Base-by-base conservation (phyloP, 92 coral and sea anemone genomes). In the Paragorgia papillata region DNA sequence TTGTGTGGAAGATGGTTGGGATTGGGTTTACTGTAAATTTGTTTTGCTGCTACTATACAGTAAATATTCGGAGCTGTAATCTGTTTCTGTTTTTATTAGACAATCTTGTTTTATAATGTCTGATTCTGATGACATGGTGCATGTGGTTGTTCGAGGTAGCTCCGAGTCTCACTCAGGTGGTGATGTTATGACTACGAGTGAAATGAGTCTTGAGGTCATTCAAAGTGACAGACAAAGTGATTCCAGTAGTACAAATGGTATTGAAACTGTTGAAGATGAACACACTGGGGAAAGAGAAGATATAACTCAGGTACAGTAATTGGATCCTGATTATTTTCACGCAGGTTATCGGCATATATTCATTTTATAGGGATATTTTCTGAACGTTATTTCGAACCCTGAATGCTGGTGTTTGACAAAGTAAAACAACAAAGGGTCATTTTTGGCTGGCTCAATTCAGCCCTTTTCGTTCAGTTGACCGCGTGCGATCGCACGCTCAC, bases 161-260 rank as follows among this genome's bases (percentile, higher is more conserved):
- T 46, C 53, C 7, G 53, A 46, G n/a, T 46, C 53, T 46, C 14
- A 46, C 14, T n/a, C n/a, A n/a, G 9, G 25, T 13, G 75, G 53
- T 68, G 75, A 37, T 21, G 58, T 40, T 7, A 22, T 25, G 26
- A 49, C 26, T 44, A 59, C 27, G 0, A 68, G 59, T 28, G 75
- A 68, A 68, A 21, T 48, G 9, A 55, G 78, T 15, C 41, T 71
- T 17, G 78, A 71, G 13, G 51, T 71, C 9, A 31, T 71, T 71
- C 17, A 22, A 22, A 3, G 15, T 28, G 18, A 22, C 22, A n/a
- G n/a, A n/a, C n/a, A n/a, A n/a, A n/a, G n/a, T n/a, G n/a, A n/a
- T n/a, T n/a, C n/a, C n/a, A n/a, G n/a, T n/a, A n/a, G n/a, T n/a
- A 7, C 62, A 56, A 56, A 56, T 22, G 31, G 17, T 13, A 22